These are phyloP conservation scores for Diaperis boleti DNA, from an alignment of 2,888 invertebrate genomes.

Conservation along the genomic window DNA sequence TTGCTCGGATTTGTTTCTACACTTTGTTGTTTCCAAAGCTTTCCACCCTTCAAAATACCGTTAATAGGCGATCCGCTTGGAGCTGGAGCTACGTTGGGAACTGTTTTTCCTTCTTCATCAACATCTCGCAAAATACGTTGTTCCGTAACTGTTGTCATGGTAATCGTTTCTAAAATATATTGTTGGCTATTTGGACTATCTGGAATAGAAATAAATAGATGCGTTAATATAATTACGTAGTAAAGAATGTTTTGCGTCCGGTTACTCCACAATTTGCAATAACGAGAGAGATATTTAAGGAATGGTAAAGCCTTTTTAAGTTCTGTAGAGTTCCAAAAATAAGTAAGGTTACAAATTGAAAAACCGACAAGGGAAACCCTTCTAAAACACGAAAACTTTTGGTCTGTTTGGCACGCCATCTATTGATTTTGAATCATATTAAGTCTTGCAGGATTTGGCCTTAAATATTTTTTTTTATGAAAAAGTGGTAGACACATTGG, in stretches of 20 bases:
- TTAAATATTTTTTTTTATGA: no score
- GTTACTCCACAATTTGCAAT: no score
- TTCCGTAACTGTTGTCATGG: slow-evolving; percentile 77
- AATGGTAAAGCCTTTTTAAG: no score
- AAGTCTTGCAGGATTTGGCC: no score
- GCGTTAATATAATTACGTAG: not conserved
- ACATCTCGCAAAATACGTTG: slow-evolving; percentile 71
- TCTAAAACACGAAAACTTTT: no score
- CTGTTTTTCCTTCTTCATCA: slow-evolving; percentile 45
- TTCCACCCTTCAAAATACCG: slow-evolving; percentile 83
- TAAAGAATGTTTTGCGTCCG: not conserved
- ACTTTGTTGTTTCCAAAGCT: slow-evolving; percentile 75
- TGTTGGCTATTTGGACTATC: slow-evolving; percentile 62
- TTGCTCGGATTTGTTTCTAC: slow-evolving; percentile 42
- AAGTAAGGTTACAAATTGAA: no score
- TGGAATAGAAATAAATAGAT: slow-evolving; percentile 40
- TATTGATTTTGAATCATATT: no score
- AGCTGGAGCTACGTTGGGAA: slow-evolving; percentile 53
- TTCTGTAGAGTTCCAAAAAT: no score
- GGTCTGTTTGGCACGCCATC: no score
- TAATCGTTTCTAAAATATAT: slow-evolving; percentile 76
- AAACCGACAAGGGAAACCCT: no score
- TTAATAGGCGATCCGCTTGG: slow-evolving; percentile 73
- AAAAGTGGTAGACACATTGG: no score
- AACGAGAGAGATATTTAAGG: no score